Base-by-base conservation (phyloP, 1,140 invertebrate species). In the Sinonovacula constricta region DNA sequence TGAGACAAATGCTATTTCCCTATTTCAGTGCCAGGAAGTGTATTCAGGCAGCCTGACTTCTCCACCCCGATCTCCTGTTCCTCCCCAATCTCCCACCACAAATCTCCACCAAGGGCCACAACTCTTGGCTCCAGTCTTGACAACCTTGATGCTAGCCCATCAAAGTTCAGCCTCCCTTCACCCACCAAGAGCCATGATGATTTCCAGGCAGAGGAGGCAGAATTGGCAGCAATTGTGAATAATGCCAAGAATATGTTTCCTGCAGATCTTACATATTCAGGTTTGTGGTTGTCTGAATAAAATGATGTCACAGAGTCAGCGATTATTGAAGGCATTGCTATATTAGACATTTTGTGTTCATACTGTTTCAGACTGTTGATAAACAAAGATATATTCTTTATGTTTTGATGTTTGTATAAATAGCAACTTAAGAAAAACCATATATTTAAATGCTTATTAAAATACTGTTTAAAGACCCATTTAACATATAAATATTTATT, bases 131-230 rank as follows among this genome's bases (percentile, higher is more conserved):
- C 66, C 53, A 76, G 72, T 33, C 26, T 76, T 14, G 72, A 76
- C 60, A 33, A n/a, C 33, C 33, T 76, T 30, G 72, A 76, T 49
- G 22, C 22, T 14, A 76, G 72, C 49, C 72, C 72, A 10, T 7
- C 39, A 28, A 66, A 53, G 14, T 76, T 76, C 34, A 66, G 62
- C 65, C 63, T 76, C 24, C 72, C 72, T 0, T 76, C 72, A 28
- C 72, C 72, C 18, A 31, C 62, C 14, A 76, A 76, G 63, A 76
- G 72, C 49, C 54, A 63, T 15, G 72, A 76, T 56, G 72, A 59
- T 30, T 66, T 67, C 22, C 51, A 57, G 26, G 31, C 59, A 36
- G 72, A 76, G 18, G 72, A 76, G 26, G 72, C 62, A 28, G 72
- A 76, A 65, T 45, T 76, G 53, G 49, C 45, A 26, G 72, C 72